Base-by-base conservation (phyloP, 2,888 invertebrate species). In the Sesia bembeciformis region DNA sequence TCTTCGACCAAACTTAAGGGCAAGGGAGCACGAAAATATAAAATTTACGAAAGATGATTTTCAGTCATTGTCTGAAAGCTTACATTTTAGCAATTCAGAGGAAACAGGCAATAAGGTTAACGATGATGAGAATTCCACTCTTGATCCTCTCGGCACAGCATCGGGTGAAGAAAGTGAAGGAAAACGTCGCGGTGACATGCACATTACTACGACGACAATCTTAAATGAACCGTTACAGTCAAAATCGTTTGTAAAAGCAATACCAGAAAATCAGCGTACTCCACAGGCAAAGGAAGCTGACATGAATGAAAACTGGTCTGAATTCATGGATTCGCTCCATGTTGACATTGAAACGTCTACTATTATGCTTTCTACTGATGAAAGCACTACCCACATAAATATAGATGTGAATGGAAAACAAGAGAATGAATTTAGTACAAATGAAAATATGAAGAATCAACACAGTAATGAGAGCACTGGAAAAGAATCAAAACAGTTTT, bases 401-500 rank as follows among this genome's bases (percentile, higher is more conserved):
- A 23, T 23, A 23, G 23, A 23, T 23, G 23, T 42, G 42, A 42
- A 42, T 42, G 42, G 5, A 2, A 42, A 51, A 6, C 39, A 40
- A 46, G 23, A 43, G 6, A 41, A 41, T 39, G 55, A 58, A 54
- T 23, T 46, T n/a, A 56, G 52, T 40, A 52, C 49, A 57, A 43
- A 50, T 8, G 23, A n/a, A 40, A 38, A 50, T 39, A 42, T 40
- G 6, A 3, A 54, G 8, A 49, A 41, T 39, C 39, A 40, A 51
- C 50, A 40, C 41, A 49, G 49, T 49, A 53, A 59, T 23, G 55
- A 58, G 7, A 59, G 56, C 40, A 53, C 42, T 8, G 57, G 62
- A 53, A 58, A 61, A n/a, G 66, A 68, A 42, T 59, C 70, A 7
- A 65, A 72, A 51, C 62, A 62, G 50, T 55, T 74, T 3, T 56